Evolutionary conservation across 2,797 vertebrate species (phyloP), one percentile per base, ranked within the genome.

Genomic region (Melanotaenia trifasciata): DNA sequence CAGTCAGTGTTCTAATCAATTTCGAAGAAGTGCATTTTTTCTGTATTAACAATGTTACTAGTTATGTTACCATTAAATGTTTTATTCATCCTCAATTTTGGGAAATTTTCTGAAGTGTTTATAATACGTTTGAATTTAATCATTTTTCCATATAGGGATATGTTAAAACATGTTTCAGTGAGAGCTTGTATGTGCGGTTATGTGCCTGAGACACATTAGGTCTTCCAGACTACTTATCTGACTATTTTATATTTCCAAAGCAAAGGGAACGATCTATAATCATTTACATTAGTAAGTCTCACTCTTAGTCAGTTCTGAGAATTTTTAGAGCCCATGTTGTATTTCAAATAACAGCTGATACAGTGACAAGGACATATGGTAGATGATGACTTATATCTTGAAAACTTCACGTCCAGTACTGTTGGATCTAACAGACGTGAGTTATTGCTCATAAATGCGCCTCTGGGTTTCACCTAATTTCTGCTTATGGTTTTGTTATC

Each of bases 401-500:
- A 64, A 66, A 72, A 1, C 4, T 36, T 62, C 38, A 45, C 8
- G 3, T 70, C 28, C 16, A 74, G 35, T 6, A 4, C 10, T 71
- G n/a, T 43, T 60, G 50, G 28, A 12, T 50, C n/a, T 26, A 45
- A 28, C 32, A 63, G 43, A 5, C 10, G 60, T 51, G 62, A 64
- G 32, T 64, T 68, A 57, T 35, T 32, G 53, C 32, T 69, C 20
- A 32, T 12, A 10, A 45, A 72, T 30, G 22, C 9, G 28, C 61
- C 62, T 57, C 45, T 64, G 33, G 45, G 36, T 56, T 73, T 61
- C 53, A 56, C 45, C 54, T n/a, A 58, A 13, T 57, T 45, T 59
- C 28, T 69, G 65, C 61, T 54, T 13, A 43, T 62, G 26, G 30
- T 74, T 58, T 72, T 63, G 45, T 63, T 72, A 57, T 33, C 14